A percentile compares a stretch with the other conserved stretches of the same genome.
Evolutionary conservation across 2,113 vertebrate genomes (phyloP).

Genomic region (Cepphus grylle): DNA sequence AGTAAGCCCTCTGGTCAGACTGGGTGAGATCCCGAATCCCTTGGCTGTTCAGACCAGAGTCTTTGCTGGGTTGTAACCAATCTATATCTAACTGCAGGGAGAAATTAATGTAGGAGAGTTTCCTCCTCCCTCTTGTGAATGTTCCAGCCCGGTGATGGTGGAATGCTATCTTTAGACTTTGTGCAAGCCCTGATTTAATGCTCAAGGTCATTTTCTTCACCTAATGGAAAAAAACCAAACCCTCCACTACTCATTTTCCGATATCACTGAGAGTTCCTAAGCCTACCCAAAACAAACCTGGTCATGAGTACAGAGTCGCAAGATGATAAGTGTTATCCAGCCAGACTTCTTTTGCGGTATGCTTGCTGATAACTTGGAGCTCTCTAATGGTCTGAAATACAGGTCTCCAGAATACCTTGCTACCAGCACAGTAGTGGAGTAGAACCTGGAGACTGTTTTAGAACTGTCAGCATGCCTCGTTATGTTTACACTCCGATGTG

Average conservation of each 20-base stretch:
- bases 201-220: neutral
- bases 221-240: neutral
- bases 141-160: neutral
- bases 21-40: neutral
- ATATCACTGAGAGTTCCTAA: neutral
- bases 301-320: neutral
- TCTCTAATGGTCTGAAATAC: neutral
- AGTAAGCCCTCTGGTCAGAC: neutral
- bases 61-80: neutral
- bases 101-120: neutral
- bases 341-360: neutral
- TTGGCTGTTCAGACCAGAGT: neutral
- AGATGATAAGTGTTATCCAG: neutral
- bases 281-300: neutral
- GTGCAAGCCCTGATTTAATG: neutral
- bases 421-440: neutral
- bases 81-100: neutral
- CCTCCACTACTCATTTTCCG: neutral
- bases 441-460: neutral
- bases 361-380: neutral
- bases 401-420: neutral
- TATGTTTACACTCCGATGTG: neutral
- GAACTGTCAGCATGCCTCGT: neutral
- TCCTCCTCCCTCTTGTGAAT: neutral
- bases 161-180: conserved; percentile 13